Evolutionary conservation across 2,888 invertebrate species (phyloP).

Genomic region (Dendrolimus houi): DNA sequence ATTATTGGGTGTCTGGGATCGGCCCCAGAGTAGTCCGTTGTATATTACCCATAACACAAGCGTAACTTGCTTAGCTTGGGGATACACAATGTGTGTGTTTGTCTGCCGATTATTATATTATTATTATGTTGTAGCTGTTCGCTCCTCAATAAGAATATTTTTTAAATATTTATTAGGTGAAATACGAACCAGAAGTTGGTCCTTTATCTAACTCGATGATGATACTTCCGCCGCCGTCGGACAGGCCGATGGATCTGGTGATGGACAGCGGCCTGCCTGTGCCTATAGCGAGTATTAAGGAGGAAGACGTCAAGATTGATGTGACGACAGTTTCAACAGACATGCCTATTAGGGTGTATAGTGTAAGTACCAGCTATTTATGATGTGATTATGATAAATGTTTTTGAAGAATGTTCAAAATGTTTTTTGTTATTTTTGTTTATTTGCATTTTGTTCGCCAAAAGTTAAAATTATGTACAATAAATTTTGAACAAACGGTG

Average conservation of each 20-base stretch:
- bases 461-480: too few relatives aligned
- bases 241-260: slow-evolving; percentile 21
- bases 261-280: slow-evolving; percentile 41
- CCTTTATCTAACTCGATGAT: slow-evolving; percentile 21
- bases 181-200: slow-evolving; percentile 36
- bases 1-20: too few relatives aligned
- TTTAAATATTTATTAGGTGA: slow-evolving; percentile 25
- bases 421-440: too few relatives aligned
- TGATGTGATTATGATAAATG: background rate
- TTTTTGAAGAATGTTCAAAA: too few relatives aligned
- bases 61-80: too few relatives aligned
- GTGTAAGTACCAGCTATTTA: slow-evolving; percentile 32
- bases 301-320: slow-evolving; percentile 55
- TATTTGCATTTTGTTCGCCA: too few relatives aligned
- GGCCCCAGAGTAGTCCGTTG: too few relatives aligned
- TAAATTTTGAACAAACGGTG: too few relatives aligned
- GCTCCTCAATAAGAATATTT: background rate
- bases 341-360: slow-evolving; percentile 41
- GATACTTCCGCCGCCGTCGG: slow-evolving; percentile 24
- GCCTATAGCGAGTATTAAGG: slow-evolving; percentile 58
- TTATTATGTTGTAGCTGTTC: too few relatives aligned
- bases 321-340: slow-evolving; percentile 37
- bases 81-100: too few relatives aligned
- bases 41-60: too few relatives aligned
- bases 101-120: too few relatives aligned